phyloP scores from a whole-genome alignment of 2,888 invertebrate species.

The Atrina japonica region DNA sequence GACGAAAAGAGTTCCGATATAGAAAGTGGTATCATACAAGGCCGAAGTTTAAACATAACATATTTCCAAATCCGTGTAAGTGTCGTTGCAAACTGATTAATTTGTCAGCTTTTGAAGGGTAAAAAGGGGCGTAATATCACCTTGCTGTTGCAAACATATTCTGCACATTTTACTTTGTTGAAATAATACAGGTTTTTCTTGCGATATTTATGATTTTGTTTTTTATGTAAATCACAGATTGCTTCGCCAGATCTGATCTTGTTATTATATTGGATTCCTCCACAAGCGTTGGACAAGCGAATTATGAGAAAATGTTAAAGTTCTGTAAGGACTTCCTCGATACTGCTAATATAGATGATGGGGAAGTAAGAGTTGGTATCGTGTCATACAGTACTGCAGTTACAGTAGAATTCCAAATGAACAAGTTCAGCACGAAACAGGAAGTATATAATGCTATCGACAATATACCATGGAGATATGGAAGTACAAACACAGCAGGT shows the following conservation, averaged over 20 bases:
- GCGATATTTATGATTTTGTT: background rate
- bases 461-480: constrained; percentile 67
- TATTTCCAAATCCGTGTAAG: too few relatives aligned
- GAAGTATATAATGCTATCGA: constrained; percentile 68
- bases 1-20: too few relatives aligned
- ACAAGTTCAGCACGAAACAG: constrained; percentile 57
- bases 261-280: constrained; percentile 76
- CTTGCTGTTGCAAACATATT: too few relatives aligned
- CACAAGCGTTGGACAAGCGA: constrained; percentile 73
- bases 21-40: too few relatives aligned
- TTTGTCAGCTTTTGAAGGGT: too few relatives aligned
- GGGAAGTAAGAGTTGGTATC: constrained; percentile 67
- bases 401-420: constrained; percentile 71
- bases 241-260: constrained; percentile 65
- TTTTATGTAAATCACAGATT: background rate
- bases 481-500: constrained; percentile 75
- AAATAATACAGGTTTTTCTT: background rate
- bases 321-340: constrained; percentile 71
- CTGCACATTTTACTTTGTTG: too few relatives aligned
- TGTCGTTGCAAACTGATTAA: too few relatives aligned
- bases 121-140: too few relatives aligned
- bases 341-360: constrained; percentile 65
- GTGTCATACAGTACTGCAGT: constrained; percentile 72
- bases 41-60: too few relatives aligned
- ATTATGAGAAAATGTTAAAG: constrained; percentile 71